phyloP scores from a whole-genome alignment of 2,113 vertebrate species.

The Macroglossus sobrinus region DNA sequence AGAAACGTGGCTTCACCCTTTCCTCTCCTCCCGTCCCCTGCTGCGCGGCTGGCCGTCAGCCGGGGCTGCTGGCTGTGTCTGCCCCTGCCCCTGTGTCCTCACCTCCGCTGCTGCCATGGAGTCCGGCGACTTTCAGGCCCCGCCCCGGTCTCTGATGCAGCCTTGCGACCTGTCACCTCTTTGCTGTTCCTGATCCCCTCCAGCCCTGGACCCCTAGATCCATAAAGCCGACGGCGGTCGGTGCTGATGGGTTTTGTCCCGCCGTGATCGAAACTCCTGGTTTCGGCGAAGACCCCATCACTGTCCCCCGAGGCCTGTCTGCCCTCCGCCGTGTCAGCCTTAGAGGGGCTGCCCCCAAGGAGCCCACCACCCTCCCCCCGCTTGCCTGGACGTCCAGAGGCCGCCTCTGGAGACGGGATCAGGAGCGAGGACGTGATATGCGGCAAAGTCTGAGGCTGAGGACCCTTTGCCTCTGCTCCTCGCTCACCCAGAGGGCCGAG shows the following conservation, averaged over 20 bases:
- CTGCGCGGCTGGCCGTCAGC: fast-evolving
- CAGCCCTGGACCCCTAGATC: fast-evolving
- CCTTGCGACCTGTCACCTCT: fast-evolving
- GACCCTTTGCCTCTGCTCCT: fast-evolving
- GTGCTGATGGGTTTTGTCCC: neutral
- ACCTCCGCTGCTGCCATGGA: no score
- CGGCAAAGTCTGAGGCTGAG: no score
- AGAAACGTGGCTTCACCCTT: fast-evolving
- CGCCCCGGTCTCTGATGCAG: neutral
- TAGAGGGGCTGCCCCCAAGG: neutral
- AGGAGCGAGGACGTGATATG: fast-evolving
- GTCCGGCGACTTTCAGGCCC: neutral
- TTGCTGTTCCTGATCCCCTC: no score
- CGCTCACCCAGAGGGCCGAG: neutral
- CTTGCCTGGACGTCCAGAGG: fast-evolving
- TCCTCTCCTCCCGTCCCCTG: fast-evolving
- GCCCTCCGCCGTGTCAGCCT: fast-evolving
- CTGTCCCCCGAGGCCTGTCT: fast-evolving
- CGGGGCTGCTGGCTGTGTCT: neutral
- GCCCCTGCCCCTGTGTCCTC: fast-evolving
- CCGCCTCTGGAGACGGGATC: no score
- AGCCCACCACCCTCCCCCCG: fast-evolving
- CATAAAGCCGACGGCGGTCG: fast-evolving
- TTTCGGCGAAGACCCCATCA: neutral
- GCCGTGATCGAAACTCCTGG: neutral